phyloP scores from a whole-genome alignment of 2,888 invertebrate genomes.

The Keiferia lycopersicella region DNA sequence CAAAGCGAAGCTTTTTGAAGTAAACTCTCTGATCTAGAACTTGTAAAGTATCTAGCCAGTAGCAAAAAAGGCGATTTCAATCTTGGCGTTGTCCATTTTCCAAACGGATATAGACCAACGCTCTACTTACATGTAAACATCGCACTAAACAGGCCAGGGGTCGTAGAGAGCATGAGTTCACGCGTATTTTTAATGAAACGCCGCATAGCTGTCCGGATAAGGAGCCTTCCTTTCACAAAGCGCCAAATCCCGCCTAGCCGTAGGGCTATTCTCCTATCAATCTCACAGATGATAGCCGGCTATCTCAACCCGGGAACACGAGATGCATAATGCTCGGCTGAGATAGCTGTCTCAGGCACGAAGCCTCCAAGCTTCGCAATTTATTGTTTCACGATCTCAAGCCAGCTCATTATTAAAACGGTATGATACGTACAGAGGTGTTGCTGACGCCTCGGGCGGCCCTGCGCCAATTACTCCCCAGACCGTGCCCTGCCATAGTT shows the following conservation, averaged over 20 bases:
- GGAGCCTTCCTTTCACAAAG: conserved; percentile 58
- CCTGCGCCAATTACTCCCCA: conserved; percentile 73
- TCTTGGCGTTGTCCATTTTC: neutral
- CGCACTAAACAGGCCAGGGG: neutral
- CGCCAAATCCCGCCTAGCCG: conserved; percentile 67
- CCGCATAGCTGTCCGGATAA: conserved; percentile 54
- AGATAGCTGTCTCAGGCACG: conserved; percentile 80
- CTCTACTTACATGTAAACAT: conserved; percentile 15
- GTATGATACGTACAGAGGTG: conserved; percentile 80
- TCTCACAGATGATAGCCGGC: conserved; percentile 77
- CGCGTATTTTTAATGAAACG: conserved; percentile 56
- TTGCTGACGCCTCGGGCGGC: conserved; percentile 74
- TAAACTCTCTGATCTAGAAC: neutral
- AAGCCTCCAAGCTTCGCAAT: conserved; percentile 81
- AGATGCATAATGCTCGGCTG: conserved; percentile 78
- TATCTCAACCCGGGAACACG: conserved; percentile 66
- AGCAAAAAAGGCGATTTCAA: neutral
- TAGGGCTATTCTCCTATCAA: conserved; percentile 78
- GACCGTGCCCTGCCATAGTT: conserved; percentile 58
- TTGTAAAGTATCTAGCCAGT: neutral
- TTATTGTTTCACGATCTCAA: conserved; percentile 81
- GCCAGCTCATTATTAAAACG: conserved; percentile 80
- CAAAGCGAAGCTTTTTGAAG: no score
- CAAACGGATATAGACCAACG: neutral
- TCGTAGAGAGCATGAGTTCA: conserved; percentile 14